A percentile compares a stretch with the other conserved stretches of the same genome.
Conservation (phyloP, 2,797 vertebrate species). For the Thalassophryne amazonica region DNA sequence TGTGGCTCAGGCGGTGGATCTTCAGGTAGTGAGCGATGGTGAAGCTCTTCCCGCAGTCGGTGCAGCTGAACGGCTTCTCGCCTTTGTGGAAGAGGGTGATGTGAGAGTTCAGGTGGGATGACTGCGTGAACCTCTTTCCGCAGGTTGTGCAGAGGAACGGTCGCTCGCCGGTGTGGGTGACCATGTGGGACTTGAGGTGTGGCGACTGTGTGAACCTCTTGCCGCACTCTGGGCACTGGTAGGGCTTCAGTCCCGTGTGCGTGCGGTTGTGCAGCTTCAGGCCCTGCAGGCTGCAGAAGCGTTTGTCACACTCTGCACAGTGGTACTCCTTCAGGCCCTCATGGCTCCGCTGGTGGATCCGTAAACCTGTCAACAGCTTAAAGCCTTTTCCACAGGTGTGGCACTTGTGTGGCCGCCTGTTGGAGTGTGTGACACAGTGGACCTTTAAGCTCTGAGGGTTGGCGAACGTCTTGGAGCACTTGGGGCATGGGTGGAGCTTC, state of each 20-base stretch:
- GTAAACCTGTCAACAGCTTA: slow-evolving; percentile 57
- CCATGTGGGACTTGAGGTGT: slow-evolving; percentile 60
- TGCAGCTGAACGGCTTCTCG: slow-evolving; percentile 55
- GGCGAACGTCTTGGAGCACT: slow-evolving; percentile 53
- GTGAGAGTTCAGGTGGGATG: slow-evolving; percentile 58
- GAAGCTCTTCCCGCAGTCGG: slow-evolving; percentile 65
- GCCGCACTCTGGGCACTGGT: slow-evolving; percentile 46
- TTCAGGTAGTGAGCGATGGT: slow-evolving; percentile 66
- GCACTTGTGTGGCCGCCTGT: slow-evolving; percentile 45
- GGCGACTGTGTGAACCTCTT: slow-evolving; percentile 64
- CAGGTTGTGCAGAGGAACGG: slow-evolving; percentile 62
- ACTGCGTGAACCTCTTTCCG: slow-evolving; percentile 64
- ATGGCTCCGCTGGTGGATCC: slow-evolving; percentile 56
- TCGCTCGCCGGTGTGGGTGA: slow-evolving; percentile 61
- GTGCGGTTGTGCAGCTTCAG: slow-evolving; percentile 61
- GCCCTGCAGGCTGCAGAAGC: slow-evolving; percentile 59
- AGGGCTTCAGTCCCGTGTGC: slow-evolving; percentile 60
- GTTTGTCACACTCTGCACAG: slow-evolving; percentile 54
- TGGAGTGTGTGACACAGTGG: slow-evolving; percentile 58
- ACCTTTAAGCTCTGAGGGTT: slow-evolving; percentile 59
- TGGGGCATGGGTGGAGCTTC: slow-evolving; percentile 35
- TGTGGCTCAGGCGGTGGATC: slow-evolving; percentile 65
- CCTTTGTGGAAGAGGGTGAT: slow-evolving; percentile 59
- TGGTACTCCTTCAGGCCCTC: slow-evolving; percentile 40
- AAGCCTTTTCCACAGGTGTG: slow-evolving; percentile 54